Evolutionary conservation across 1,140 invertebrate genomes (phyloP), one percentile per base, ranked within the genome.

Genomic region (Coptotermes formosanus): DNA sequence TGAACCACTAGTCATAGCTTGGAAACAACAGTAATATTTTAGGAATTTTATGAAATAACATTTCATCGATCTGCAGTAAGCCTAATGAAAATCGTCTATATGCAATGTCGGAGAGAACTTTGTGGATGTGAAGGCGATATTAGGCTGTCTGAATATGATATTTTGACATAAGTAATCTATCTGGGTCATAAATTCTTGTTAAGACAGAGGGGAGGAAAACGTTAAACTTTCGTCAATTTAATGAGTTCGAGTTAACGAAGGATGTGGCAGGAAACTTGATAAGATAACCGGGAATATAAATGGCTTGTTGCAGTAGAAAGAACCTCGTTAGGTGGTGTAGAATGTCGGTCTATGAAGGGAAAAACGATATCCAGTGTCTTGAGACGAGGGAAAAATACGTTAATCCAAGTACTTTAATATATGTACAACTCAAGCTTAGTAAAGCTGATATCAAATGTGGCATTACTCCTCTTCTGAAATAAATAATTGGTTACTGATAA

Each of bases 161-260:
- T 83, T 83, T 44, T 83, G 82, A 52, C 82, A 83, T 83, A 52
- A 30, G 43, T 83, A 83, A 83, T 83, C 82, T 83, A 83, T 83
- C 23, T 83, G 82, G 82, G 43, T 43, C 82, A 83, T 83, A 83
- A 83, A 83, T 83, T 83, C 82, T 83, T 83, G 82, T 83, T 83
- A 75, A 75, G 64, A 75, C n/a, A 75, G 82, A 83, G 48, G 32
- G 82, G 48, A 30, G 32, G 48, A 52, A 83, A 83, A 83, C 25
- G 48, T 83, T 83, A 83, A 83, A 83, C 21, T 83, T 43, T 83
- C 82, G 82, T 83, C 82, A 83, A 83, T 83, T 83, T 45, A 83
- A 52, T 52, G 82, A 44, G 38, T 52, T 30, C 23, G 82, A 83
- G 82, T 83, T 83, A 83, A 83, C 82, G 82, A 83, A 83, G 82